phyloP scores from a whole-genome alignment of 2,888 invertebrate species.

The Strigamia maritima region DNA sequence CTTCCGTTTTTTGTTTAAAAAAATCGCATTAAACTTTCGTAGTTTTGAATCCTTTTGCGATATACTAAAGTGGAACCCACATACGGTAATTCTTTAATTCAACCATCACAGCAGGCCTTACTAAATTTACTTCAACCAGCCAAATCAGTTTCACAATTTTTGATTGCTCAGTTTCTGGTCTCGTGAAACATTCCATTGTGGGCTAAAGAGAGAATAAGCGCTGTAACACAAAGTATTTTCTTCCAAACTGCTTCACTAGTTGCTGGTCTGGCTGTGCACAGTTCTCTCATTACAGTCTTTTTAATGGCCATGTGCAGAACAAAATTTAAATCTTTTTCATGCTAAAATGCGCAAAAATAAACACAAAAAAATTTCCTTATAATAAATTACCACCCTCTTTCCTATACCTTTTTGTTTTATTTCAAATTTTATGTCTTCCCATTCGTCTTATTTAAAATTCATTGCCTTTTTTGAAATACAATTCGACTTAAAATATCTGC shows the following conservation, averaged over 20 bases:
- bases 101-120: neutral
- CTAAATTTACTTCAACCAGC: neutral
- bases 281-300: slow-evolving; percentile 18
- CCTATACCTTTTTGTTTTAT: neutral
- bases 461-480: neutral
- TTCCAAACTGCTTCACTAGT: neutral
- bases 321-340: neutral
- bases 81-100: neutral
- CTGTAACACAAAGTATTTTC: neutral
- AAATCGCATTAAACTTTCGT: neutral
- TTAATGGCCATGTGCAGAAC: slow-evolving; percentile 5
- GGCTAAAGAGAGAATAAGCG: neutral
- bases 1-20: neutral
- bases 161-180: slow-evolving; percentile 7
- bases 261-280: neutral
- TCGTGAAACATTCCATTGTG: slow-evolving; percentile 3
- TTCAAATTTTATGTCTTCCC: neutral
- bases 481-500: neutral
- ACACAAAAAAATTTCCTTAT: neutral
- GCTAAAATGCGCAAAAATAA: neutral
- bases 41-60: neutral
- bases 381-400: neutral
- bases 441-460: neutral
- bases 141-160: slow-evolving; percentile 1
- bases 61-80: neutral